Percentiles rank a stretch among this genome's conserved stretches.
Conservation (phyloP, 2,113 vertebrate genomes). For the Procavia capensis region DNA sequence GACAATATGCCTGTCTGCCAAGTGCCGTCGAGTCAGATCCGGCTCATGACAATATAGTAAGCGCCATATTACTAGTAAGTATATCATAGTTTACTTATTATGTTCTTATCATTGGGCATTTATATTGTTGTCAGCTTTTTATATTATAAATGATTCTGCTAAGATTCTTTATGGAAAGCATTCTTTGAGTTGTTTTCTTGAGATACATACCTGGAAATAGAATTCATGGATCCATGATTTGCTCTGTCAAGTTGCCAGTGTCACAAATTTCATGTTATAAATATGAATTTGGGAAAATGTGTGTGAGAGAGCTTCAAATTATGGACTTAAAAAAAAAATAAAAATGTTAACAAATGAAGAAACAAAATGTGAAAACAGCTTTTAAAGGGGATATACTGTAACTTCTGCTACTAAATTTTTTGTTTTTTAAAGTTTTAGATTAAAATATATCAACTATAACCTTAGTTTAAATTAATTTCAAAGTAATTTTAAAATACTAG, state of each 20-base stretch:
- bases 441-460: not conserved
- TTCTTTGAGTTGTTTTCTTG: not conserved
- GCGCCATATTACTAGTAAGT: too few species aligned
- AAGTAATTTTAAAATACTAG: not conserved
- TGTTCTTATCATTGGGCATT: too few species aligned
- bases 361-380: not conserved
- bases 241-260: not conserved
- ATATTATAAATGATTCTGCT: not conserved
- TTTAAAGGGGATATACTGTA: not conserved
- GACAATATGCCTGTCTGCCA: too few species aligned
- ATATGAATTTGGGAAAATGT: not conserved
- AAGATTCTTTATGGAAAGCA: not conserved
- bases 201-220: not conserved
- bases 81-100: not conserved
- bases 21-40: too few species aligned
- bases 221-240: not conserved
- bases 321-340: too few species aligned
- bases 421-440: not conserved
- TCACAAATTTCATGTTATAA: not conserved
- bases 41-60: too few species aligned
- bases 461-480: not conserved
- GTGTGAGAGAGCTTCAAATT: not conserved
- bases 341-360: not conserved
- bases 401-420: not conserved
- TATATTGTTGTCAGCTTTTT: not conserved